Evolutionary conservation across 2,888 invertebrate species (phyloP).

Genomic region (Fragum whitleyi): DNA sequence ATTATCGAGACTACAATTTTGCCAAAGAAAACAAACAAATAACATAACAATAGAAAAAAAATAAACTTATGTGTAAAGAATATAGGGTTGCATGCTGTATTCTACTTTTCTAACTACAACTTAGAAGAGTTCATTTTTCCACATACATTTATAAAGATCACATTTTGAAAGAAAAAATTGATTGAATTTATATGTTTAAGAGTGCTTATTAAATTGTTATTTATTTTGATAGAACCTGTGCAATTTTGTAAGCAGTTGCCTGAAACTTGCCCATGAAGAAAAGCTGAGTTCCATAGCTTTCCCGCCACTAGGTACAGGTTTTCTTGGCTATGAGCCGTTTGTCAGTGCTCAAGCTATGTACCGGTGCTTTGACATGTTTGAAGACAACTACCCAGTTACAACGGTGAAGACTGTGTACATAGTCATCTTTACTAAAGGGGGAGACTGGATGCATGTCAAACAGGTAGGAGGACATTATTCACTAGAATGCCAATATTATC

Average conservation of each 20-base stretch:
- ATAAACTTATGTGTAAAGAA: too few relatives aligned
- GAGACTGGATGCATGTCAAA: slow-evolving; percentile 50
- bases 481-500: too few relatives aligned
- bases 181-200: too few relatives aligned
- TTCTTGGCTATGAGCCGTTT: slow-evolving; percentile 40
- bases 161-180: too few relatives aligned
- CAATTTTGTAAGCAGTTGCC: slow-evolving; percentile 34
- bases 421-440: slow-evolving; percentile 46
- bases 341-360: slow-evolving; percentile 34
- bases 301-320: slow-evolving; percentile 56
- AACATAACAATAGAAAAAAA: too few relatives aligned
- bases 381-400: slow-evolving; percentile 16
- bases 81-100: too few relatives aligned
- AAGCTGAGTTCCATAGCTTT: slow-evolving; percentile 54
- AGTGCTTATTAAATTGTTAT: too few relatives aligned
- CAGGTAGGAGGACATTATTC: slow-evolving; percentile 40
- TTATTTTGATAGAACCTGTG: slow-evolving; percentile 37
- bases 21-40: too few relatives aligned
- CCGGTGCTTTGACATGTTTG: slow-evolving; percentile 48
- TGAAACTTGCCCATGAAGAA: slow-evolving; percentile 48
- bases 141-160: too few relatives aligned
- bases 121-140: too few relatives aligned
- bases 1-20: too few relatives aligned
- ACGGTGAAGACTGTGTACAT: slow-evolving; percentile 39
- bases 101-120: too few relatives aligned